These are phyloP conservation scores for Lineus longissimus DNA, from an alignment of 1,140 invertebrate genomes.

Conservation along the genomic window DNA sequence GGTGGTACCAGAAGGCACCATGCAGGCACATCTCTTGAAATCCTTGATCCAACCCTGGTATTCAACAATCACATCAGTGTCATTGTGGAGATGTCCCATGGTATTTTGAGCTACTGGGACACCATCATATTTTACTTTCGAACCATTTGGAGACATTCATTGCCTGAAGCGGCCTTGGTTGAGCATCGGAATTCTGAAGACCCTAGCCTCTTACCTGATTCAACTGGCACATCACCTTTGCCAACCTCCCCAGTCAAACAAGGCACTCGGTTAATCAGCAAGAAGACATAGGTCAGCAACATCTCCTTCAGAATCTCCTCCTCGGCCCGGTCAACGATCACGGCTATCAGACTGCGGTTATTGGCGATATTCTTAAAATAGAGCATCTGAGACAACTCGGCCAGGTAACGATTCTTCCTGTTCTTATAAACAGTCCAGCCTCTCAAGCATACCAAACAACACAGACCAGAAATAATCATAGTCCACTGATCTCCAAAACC, in stretches of 20 bases:
- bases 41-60: too few species aligned
- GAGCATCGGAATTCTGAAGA: too few species aligned
- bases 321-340: constrained; percentile 47
- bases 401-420: constrained; percentile 38
- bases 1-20: too few species aligned
- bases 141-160: too few species aligned
- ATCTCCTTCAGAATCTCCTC: constrained; percentile 50
- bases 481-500: constrained; percentile 25
- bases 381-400: constrained; percentile 36
- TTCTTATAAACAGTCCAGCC: constrained; percentile 37
- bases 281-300: constrained; percentile 41
- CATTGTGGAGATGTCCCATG: too few species aligned
- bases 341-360: constrained; percentile 43
- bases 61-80: too few species aligned
- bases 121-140: too few species aligned
- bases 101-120: too few species aligned
- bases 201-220: constrained; percentile 27
- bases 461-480: constrained; percentile 24
- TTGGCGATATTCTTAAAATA: constrained; percentile 51
- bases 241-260: not conserved
- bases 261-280: constrained; percentile 30
- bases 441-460: constrained; percentile 18
- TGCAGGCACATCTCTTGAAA: too few species aligned
- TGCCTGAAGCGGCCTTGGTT: too few species aligned
- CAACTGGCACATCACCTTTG: constrained; percentile 20